Evolutionary conservation across 2,797 vertebrate species (phyloP).

Genomic region (Poeciliopsis turneri): DNA sequence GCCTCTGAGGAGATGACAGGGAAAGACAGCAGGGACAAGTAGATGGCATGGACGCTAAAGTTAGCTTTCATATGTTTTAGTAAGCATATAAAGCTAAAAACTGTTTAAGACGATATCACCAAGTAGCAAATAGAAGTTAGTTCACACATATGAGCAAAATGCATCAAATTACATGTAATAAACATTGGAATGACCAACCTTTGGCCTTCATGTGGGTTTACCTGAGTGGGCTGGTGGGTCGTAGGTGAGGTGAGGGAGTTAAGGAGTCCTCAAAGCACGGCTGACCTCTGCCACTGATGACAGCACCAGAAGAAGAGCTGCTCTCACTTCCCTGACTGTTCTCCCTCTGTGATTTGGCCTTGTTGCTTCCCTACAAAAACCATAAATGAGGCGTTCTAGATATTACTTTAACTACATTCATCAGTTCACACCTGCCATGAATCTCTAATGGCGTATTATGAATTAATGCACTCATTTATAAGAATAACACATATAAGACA

Average conservation of each 20-base stretch:
- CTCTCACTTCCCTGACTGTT: slow-evolving; percentile 79
- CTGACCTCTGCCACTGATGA: slow-evolving; percentile 79
- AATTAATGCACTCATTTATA: background rate
- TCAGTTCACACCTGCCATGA: background rate
- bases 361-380: slow-evolving; percentile 85
- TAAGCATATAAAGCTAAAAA: background rate
- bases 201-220: slow-evolving; percentile 29
- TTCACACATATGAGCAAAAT: background rate
- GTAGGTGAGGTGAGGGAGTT: slow-evolving; percentile 33
- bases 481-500: background rate
- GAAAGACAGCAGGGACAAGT: background rate
- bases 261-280: slow-evolving; percentile 73
- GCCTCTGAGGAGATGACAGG: slow-evolving; percentile 50
- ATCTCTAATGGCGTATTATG: background rate
- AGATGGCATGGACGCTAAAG: background rate
- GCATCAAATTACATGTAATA: background rate
- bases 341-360: slow-evolving; percentile 81
- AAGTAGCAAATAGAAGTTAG: background rate
- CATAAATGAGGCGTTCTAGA: slow-evolving; percentile 10
- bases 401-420: background rate
- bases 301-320: slow-evolving; percentile 72
- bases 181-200: background rate
- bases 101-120: background rate
- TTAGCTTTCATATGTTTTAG: background rate
- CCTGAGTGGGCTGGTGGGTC: slow-evolving; percentile 81